Percentiles rank a stretch among this genome's conserved stretches.
These are phyloP conservation scores for Thamnophis elegans DNA, from an alignment of 2,797 vertebrate species.

Conservation along the genomic window DNA sequence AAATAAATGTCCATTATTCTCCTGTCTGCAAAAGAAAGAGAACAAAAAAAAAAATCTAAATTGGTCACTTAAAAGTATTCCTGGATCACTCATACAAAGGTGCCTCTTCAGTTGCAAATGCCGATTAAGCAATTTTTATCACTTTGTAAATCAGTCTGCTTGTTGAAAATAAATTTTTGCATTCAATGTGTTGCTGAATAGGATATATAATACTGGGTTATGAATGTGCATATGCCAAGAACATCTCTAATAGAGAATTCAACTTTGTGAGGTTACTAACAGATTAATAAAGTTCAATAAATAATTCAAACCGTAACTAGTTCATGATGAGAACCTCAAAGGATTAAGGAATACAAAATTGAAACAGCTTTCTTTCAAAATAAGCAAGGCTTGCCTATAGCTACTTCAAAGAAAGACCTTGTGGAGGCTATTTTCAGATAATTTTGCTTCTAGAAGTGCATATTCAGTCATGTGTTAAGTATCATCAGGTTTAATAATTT, in stretches of 20 bases:
- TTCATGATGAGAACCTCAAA: slow-evolving; percentile 53
- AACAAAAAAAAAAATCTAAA: slow-evolving; percentile 39
- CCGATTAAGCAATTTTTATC: background rate
- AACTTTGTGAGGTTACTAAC: slow-evolving; percentile 43
- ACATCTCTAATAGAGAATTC: slow-evolving; percentile 51
- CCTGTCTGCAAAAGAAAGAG: slow-evolving; percentile 6
- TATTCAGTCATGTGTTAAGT: background rate
- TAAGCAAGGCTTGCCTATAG: background rate
- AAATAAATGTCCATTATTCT: background rate
- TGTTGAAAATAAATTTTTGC: background rate
- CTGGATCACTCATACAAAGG: slow-evolving; percentile 47
- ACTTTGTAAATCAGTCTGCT: background rate
- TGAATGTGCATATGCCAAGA: slow-evolving; percentile 49
- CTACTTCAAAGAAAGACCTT: background rate
- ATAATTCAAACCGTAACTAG: slow-evolving; percentile 45
- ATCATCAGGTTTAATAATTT: background rate
- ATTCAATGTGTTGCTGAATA: background rate
- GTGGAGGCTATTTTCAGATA: background rate
- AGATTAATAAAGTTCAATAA: slow-evolving; percentile 51
- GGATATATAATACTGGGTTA: slow-evolving; percentile 40
- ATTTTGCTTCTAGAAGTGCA: background rate
- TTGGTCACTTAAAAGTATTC: slow-evolving; percentile 51
- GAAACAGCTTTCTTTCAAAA: slow-evolving; percentile 23
- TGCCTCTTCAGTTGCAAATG: background rate
- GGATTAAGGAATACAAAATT: slow-evolving; percentile 43